Percentiles rank a stretch among this genome's conserved stretches.
These are phyloP conservation scores for Strigamia transsilvanica DNA, from an alignment of 2,888 invertebrate species.

Conservation along the genomic window DNA sequence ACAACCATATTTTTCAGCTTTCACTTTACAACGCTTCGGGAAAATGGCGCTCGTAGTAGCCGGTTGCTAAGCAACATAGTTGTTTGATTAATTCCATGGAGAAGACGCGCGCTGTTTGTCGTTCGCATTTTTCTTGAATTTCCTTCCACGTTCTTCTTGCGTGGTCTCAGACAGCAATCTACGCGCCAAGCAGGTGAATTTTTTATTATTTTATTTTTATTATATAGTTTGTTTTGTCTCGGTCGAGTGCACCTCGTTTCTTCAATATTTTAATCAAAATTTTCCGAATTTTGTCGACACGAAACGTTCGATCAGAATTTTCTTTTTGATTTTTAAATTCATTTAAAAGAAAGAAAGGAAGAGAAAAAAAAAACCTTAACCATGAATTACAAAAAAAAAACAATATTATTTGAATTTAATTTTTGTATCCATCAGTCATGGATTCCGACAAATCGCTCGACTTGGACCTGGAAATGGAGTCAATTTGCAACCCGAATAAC, in stretches of 20 bases:
- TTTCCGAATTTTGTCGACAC: no score
- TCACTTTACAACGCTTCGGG: neutral
- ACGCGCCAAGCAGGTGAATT: constrained; percentile 13
- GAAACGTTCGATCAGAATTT: neutral
- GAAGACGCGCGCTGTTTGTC: constrained; percentile 20
- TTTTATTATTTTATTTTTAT: neutral
- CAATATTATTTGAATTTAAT: no score
- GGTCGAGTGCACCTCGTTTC: no score
- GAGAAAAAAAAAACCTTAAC: no score
- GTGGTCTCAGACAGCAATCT: constrained; percentile 4
- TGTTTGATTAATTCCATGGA: neutral
- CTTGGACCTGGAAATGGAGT: neutral
- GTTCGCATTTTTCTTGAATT: constrained; percentile 4
- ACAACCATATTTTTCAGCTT: neutral
- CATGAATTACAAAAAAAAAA: no score
- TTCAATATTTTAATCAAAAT: no score
- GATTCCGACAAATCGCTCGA: neutral
- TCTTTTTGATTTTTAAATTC: neutral
- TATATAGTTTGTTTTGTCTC: no score
- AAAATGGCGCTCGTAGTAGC: neutral
- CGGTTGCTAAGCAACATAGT: constrained; percentile 1
- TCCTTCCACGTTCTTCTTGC: constrained; percentile 20
- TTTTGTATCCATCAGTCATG: neutral
- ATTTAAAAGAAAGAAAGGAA: no score
- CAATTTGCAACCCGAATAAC: neutral